These are phyloP conservation scores for Ianthella basta DNA, from an alignment of 37 sponge, comb jelly and placozoan species.

Conservation along the genomic window DNA sequence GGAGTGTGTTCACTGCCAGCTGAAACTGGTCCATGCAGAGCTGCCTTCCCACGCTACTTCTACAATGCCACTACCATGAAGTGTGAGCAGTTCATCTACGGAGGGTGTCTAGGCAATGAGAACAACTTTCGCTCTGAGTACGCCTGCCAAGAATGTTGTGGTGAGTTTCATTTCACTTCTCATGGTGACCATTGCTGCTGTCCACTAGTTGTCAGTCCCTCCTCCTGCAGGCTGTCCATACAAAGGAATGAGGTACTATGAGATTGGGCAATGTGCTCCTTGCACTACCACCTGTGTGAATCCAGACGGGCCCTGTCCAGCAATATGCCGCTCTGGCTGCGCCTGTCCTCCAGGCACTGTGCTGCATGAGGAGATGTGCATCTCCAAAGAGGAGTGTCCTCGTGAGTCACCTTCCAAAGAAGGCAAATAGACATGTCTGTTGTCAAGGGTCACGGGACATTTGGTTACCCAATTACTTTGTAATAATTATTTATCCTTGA, in stretches of 20 bases:
- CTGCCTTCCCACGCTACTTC: constrained; percentile 16
- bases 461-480: no score
- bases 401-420: no score
- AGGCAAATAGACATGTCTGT: neutral
- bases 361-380: constrained; percentile 14
- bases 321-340: constrained; percentile 37
- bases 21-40: constrained; percentile 53
- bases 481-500: no score
- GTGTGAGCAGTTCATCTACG: constrained; percentile 48
- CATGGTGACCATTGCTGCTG: no score
- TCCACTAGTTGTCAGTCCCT: no score
- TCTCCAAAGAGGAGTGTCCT: neutral
- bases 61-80: constrained; percentile 26
- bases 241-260: constrained; percentile 16
- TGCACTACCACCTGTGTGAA: constrained; percentile 38
- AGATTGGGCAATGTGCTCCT: neutral
- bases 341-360: constrained; percentile 42
- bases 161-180: neutral
- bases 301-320: constrained; percentile 40
- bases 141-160: neutral
- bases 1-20: constrained; percentile 30
- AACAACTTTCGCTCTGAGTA: constrained; percentile 30
- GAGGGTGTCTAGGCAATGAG: constrained; percentile 53
- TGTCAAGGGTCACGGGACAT: no score
- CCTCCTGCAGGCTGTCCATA: neutral